Conservation (phyloP, 2,888 invertebrate genomes). For the Marasmarcha lunaedactyla region DNA sequence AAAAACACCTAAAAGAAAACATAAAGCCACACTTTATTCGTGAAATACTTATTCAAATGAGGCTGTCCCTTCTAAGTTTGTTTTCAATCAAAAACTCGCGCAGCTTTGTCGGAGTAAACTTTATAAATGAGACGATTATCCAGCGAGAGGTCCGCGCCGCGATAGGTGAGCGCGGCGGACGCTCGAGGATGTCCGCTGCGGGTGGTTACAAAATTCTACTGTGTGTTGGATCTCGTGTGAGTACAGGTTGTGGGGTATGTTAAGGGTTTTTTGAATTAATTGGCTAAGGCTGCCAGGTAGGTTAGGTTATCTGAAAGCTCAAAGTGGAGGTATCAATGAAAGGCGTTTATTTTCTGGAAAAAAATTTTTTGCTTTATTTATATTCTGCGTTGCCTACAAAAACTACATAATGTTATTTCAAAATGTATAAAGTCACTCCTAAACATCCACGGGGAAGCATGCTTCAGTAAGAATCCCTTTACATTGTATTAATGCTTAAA, state of each 20-base stretch:
- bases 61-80: conserved; percentile 71
- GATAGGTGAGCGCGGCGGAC: conserved; percentile 35
- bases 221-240: neutral
- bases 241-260: neutral
- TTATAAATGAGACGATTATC: conserved; percentile 71
- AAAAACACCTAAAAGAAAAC: conserved; percentile 70
- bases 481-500: too few species aligned
- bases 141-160: conserved; percentile 39
- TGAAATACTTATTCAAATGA: conserved; percentile 71
- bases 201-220: conserved; percentile 9
- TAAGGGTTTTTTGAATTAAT: neutral
- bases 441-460: too few species aligned
- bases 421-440: too few species aligned
- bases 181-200: conserved; percentile 8
- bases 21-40: conserved; percentile 71
- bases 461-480: too few species aligned
- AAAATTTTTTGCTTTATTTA: too few species aligned
- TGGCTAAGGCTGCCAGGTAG: neutral
- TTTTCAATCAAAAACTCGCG: conserved; percentile 70
- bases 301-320: neutral
- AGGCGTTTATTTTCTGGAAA: too few species aligned
- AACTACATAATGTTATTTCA: too few species aligned
- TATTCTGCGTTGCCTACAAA: too few species aligned
- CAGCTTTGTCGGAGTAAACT: conserved; percentile 68
- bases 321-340: too few species aligned